Evolutionary conservation across 2,797 vertebrate genomes (phyloP).

Genomic region (Sarcoramphus papa): DNA sequence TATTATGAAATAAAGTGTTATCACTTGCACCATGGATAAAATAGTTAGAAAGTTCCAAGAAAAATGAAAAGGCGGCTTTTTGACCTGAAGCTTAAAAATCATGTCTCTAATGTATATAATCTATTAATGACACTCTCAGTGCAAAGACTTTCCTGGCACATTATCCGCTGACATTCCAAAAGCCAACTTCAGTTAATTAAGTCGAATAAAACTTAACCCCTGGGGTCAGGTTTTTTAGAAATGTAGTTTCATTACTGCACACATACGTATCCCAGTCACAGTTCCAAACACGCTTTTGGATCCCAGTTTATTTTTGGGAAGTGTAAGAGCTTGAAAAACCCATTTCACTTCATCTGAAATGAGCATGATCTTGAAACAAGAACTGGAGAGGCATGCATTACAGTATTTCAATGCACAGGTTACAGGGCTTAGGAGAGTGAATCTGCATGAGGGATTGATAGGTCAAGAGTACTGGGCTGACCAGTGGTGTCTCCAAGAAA

Average conservation of each 20-base stretch:
- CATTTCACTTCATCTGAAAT: background rate
- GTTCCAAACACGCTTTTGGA: background rate
- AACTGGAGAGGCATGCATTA: background rate
- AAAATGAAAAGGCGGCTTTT: slow-evolving; percentile 2
- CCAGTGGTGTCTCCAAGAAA: background rate
- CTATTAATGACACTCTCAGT: slow-evolving; percentile 24
- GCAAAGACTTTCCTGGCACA: slow-evolving; percentile 31
- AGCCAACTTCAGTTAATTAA: slow-evolving; percentile 23
- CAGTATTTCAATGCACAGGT: background rate
- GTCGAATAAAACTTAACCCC: background rate
- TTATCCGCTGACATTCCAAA: slow-evolving; percentile 12
- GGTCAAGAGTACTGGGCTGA: background rate
- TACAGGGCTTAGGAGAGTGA: background rate
- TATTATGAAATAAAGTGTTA: slow-evolving; percentile 18
- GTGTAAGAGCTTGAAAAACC: background rate
- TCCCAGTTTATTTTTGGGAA: background rate
- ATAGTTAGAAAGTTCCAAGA: slow-evolving; percentile 4
- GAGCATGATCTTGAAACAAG: background rate
- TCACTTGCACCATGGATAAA: slow-evolving; percentile 2
- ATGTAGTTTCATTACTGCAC: background rate
- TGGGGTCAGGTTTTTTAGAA: background rate
- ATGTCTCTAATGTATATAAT: slow-evolving; percentile 40
- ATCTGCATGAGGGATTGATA: background rate
- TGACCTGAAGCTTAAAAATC: slow-evolving; percentile 47
- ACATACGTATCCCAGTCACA: background rate